phyloP scores from a whole-genome alignment of 2,113 vertebrate species.

The Psittacula cyanocephala region DNA sequence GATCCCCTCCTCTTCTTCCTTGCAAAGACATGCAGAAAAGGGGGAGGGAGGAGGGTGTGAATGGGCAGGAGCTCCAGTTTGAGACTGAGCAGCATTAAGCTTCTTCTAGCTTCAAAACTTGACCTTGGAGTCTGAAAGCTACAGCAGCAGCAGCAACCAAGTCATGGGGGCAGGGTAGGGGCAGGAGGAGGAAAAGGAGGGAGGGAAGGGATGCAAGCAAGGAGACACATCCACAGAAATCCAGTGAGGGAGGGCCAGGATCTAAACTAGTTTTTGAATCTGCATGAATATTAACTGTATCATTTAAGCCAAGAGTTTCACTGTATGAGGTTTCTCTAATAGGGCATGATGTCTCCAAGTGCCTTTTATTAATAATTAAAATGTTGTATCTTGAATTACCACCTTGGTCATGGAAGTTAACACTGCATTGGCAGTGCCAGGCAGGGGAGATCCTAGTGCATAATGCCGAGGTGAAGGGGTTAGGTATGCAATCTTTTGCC shows the following conservation, averaged over 20 bases:
- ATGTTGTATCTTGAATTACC: constrained; percentile 53
- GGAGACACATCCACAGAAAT: not conserved
- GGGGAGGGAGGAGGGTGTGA: not conserved
- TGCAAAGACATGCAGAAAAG: not conserved
- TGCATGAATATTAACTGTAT: constrained; percentile 71
- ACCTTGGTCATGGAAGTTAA: constrained; percentile 35
- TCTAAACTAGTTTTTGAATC: constrained; percentile 54
- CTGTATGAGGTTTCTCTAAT: constrained; percentile 55
- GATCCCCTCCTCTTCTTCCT: not conserved
- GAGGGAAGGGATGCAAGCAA: not conserved
- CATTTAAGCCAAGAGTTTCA: constrained; percentile 50
- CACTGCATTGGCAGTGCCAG: constrained; percentile 40
- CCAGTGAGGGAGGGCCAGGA: constrained; percentile 22
- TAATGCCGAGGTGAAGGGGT: constrained; percentile 2
- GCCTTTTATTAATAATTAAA: constrained; percentile 74
- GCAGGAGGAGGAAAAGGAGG: not conserved
- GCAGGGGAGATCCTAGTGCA: constrained; percentile 35
- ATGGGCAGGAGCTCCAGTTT: not conserved
- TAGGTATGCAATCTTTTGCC: not conserved
- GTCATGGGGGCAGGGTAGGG: not conserved
- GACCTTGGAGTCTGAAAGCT: constrained; percentile 35
- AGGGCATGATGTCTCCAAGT: constrained; percentile 53
- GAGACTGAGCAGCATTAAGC: not conserved
- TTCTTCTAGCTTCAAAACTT: not conserved
- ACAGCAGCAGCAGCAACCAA: not conserved